Evolutionary conservation across 37 sponge, comb jelly and placozoan genomes (phyloP), one percentile per base, ranked within the genome.

Genomic region (Hormiphora californensis): DNA sequence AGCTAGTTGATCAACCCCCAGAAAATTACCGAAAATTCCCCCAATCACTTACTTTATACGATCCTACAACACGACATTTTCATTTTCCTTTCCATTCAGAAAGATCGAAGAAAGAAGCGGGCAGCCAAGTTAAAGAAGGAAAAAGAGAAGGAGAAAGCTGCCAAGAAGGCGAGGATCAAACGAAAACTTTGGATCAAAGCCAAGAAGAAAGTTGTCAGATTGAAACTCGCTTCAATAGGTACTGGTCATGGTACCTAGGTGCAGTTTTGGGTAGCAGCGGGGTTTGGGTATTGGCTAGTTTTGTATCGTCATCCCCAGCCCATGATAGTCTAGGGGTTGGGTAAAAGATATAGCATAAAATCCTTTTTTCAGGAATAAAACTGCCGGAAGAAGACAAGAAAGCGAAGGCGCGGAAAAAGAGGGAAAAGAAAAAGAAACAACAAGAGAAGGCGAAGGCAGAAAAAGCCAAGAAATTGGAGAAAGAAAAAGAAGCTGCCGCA

Each of bases 21-120:
- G 15, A 9, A 15, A 9, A 49, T 49, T 49, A 49, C 15, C 15
- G 9, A 15, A 49, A 49, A 49, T 15, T 15, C 15, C 53, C 15
- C 9, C 9, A 49, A 49, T 9, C 15, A 17, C 9, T 49, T 49
- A 49, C 15, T 49, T 57, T n/a, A n/a, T n/a, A n/a, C n/a, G n/a
- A n/a, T n/a, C n/a, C n/a, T n/a, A n/a, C n/a, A n/a, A n/a, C n/a
- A n/a, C n/a, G n/a, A n/a, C n/a, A n/a, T n/a, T n/a, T n/a, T n/a
- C n/a, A n/a, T n/a, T n/a, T n/a, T n/a, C n/a, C n/a, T n/a, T n/a
- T n/a, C n/a, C n/a, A n/a, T n/a, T 57, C 61, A 57, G 61, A 57
- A 57, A 57, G 61, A 57, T 28, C n/a, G 61, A 12, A 57, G 61
- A 15, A 57, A 57, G 61, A 57, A 57, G n/a, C n/a, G 61, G 27